Evolutionary conservation across 2,888 invertebrate genomes (phyloP), one percentile per base, ranked within the genome.

Genomic region (Dynastes tityus): DNA sequence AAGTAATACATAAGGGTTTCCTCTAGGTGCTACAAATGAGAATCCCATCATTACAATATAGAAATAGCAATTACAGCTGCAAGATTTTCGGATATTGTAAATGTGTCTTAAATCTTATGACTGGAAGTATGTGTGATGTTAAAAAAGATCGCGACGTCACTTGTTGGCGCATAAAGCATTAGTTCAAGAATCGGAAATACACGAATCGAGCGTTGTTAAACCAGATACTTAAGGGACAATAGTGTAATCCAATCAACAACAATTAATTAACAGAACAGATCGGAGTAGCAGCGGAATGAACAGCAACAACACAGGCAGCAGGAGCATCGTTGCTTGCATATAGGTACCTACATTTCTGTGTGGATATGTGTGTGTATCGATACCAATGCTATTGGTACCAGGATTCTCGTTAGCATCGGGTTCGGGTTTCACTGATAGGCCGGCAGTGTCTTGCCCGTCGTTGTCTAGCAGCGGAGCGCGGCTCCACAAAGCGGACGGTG

Each of bases 401-500:
- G 67, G 79, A 68, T 76, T 77, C 81, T 82, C 82, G 82, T 82
- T 82, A 82, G 80, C 82, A 81, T 81, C 79, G 82, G 74, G 80
- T 74, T 79, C 78, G 76, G 73, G 58, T 73, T 73, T 73, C 68
- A 64, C 76, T 79, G 81, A 81, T 80, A 81, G 73, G 73, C 73
- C 74, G 65, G 78, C 78, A 78, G 68, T 78, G 76, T 73, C 73
- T 61, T 73, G 40, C 58, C 58, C 73, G 73, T 73, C 73, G 73
- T 70, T 58, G 77, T 77, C 77, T 73, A 77, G 71, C 77, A 76
- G 79, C 81, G 82, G 78, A 79, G 79, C 82, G 84, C 85, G 85
- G 84, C 85, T 85, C 81, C 81, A 86, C 86, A 86, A 87, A 87
- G 86, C 81, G 82, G 81, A 81, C 83, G 80, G 85, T 87, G 87